Conservation (phyloP, 2,888 invertebrate genomes). For the Cosmopolites sordidus region DNA sequence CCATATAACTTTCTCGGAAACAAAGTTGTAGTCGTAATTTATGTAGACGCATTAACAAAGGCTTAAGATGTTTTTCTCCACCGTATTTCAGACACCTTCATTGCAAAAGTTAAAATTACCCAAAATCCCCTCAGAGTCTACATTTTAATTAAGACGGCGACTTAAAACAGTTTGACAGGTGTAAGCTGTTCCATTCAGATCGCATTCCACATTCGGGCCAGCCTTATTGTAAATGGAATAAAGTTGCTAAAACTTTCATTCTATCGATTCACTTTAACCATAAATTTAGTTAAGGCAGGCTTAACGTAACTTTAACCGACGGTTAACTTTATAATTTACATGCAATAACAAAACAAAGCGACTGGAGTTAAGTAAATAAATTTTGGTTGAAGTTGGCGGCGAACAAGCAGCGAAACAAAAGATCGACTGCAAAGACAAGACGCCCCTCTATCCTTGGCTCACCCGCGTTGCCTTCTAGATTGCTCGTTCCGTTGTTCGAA, state of each 20-base stretch:
- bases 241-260: background rate
- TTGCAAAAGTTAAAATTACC: too few species aligned
- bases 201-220: background rate
- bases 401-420: conserved; percentile 5
- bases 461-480: conserved; percentile 1
- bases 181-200: conserved; percentile 8
- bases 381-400: conserved; percentile 5
- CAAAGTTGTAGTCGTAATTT: too few species aligned
- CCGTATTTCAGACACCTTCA: too few species aligned
- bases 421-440: background rate
- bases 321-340: conserved; percentile 17
- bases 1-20: too few species aligned
- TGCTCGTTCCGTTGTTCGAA: conserved; percentile 2
- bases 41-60: too few species aligned
- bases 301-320: conserved; percentile 8
- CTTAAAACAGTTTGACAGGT: conserved; percentile 5
- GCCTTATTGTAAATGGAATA: background rate
- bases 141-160: too few species aligned
- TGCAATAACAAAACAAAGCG: conserved; percentile 13
- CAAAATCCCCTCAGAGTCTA: too few species aligned
- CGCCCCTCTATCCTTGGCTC: background rate
- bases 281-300: conserved; percentile 7
- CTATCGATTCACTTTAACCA: background rate
- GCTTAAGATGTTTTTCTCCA: too few species aligned
- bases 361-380: conserved; percentile 12